phyloP scores from a whole-genome alignment of 2,113 vertebrate species.

The Catagonus wagneri region DNA sequence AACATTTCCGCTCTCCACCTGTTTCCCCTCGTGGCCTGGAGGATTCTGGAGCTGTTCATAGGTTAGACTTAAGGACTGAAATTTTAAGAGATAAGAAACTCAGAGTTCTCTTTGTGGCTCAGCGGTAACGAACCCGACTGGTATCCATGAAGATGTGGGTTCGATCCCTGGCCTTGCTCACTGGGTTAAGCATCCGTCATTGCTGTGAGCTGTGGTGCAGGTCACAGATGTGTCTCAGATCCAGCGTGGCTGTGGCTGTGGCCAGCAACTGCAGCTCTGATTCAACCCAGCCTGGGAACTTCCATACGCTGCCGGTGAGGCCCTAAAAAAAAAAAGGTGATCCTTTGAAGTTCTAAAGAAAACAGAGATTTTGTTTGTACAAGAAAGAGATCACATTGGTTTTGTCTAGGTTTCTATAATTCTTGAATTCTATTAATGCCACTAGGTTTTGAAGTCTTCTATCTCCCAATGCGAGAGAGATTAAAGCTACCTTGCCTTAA shows the following conservation, averaged over 20 bases:
- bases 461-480: background rate
- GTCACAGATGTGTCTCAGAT: no score
- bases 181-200: no score
- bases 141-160: no score
- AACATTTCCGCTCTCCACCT: background rate
- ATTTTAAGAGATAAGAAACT: background rate
- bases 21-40: background rate
- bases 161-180: no score
- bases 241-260: no score
- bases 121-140: no score
- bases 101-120: no score
- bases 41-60: background rate
- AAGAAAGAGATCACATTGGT: background rate
- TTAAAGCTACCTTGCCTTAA: background rate
- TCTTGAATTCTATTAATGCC: background rate
- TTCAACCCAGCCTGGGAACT: no score
- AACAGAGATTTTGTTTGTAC: conserved; percentile 1
- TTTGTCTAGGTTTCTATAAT: background rate
- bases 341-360: background rate
- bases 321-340: background rate
- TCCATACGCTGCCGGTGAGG: no score
- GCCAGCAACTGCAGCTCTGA: no score
- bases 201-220: no score
- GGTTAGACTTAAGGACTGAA: conserved; percentile 31
- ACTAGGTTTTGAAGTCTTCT: background rate